phyloP scores from a whole-genome alignment of 2,888 invertebrate species.

The Campoletis raptor region DNA sequence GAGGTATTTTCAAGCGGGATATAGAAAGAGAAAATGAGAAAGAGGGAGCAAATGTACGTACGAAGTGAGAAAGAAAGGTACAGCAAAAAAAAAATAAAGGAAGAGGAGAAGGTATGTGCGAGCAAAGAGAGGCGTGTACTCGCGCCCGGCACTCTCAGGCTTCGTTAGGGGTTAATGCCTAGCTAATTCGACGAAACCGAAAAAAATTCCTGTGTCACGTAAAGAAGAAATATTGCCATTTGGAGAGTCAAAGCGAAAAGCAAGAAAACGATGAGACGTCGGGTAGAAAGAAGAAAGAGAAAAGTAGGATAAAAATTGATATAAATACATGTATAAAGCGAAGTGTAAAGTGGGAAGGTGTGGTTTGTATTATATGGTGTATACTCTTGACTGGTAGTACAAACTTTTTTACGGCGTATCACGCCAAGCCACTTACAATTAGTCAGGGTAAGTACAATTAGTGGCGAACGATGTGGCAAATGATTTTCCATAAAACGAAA shows the following conservation, averaged over 20 bases:
- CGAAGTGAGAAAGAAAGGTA: background rate
- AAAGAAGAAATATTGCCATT: conserved; percentile 76
- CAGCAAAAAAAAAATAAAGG: background rate
- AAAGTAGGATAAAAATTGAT: conserved; percentile 21
- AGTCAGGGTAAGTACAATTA: conserved; percentile 67
- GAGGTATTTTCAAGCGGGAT: conserved; percentile 56
- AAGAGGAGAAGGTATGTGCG: conserved; percentile 28
- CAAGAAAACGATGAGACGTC: conserved; percentile 29
- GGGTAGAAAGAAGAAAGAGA: conserved; percentile 39
- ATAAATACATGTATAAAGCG: background rate
- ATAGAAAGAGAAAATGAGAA: background rate
- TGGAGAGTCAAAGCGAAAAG: conserved; percentile 38
- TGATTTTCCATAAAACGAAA: conserved; percentile 67
- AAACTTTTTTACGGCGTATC: conserved; percentile 58
- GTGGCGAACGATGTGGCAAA: conserved; percentile 66
- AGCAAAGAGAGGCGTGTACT: conserved; percentile 59
- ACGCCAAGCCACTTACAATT: conserved; percentile 67
- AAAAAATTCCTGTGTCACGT: conserved; percentile 83
- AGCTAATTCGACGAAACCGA: conserved; percentile 83
- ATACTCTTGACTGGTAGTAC: conserved; percentile 4
- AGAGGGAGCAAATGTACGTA: background rate
- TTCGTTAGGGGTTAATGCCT: conserved; percentile 82
- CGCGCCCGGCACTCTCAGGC: conserved; percentile 71
- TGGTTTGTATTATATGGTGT: conserved; percentile 28
- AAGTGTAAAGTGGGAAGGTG: background rate